A percentile compares a stretch with the other conserved stretches of the same genome.
Conservation (phyloP, 1,140 invertebrate species). For the Araneus ventricosus region DNA sequence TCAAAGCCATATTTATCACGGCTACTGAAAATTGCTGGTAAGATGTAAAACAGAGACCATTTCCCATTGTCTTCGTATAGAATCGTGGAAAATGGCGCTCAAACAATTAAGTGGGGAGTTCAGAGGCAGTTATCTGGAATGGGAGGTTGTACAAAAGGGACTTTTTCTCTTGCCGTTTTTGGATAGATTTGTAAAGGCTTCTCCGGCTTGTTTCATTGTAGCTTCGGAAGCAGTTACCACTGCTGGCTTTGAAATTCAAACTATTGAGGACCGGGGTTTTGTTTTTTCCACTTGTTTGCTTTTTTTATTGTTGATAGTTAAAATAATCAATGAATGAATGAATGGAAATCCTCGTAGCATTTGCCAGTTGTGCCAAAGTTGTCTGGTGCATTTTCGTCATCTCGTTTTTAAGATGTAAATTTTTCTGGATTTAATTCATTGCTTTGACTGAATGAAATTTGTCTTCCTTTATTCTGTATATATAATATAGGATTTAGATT, state of each 20-base stretch:
- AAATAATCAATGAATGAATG: not conserved
- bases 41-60: constrained; percentile 49
- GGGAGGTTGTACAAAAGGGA: not conserved
- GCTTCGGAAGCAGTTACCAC: not conserved
- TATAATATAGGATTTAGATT: too few relatives aligned
- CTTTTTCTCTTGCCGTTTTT: constrained; percentile 4
- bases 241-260: constrained; percentile 5
- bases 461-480: too few relatives aligned
- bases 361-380: not conserved
- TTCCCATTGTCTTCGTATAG: constrained; percentile 33
- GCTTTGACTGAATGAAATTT: too few relatives aligned
- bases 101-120: constrained; percentile 44
- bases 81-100: constrained; percentile 50
- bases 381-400: too few relatives aligned
- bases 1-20: constrained; percentile 47
- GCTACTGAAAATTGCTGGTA: constrained; percentile 56
- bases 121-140: not conserved
- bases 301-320: not conserved
- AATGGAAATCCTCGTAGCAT: not conserved
- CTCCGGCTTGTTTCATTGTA: constrained; percentile 17
- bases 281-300: not conserved
- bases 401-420: too few relatives aligned
- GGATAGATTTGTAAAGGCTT: constrained; percentile 19
- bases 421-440: too few relatives aligned
- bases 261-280: not conserved